Evolutionary conservation across 1,140 invertebrate species (phyloP).

Genomic region (Cherax quadricarinatus): DNA sequence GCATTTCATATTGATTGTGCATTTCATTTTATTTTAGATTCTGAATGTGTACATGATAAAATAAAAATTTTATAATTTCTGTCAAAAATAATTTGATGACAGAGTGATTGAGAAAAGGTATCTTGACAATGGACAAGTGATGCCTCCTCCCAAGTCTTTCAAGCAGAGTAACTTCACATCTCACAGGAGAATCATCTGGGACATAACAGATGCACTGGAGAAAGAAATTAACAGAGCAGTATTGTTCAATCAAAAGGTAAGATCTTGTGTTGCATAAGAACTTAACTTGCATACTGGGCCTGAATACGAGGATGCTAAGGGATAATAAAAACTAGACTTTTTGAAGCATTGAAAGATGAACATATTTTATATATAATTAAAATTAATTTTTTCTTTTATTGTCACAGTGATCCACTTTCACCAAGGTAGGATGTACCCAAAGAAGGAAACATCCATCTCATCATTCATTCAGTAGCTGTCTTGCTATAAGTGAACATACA

Average conservation of each 20-base stretch:
- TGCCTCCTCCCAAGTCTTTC: conserved; percentile 75
- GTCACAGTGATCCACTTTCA: too few species aligned
- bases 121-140: conserved; percentile 76
- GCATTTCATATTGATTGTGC: too few species aligned
- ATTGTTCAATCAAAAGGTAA: conserved; percentile 75
- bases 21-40: too few species aligned
- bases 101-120: conserved; percentile 77
- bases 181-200: conserved; percentile 75
- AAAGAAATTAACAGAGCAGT: conserved; percentile 74
- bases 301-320: not conserved
- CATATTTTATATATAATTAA: too few species aligned
- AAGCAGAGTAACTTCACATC: conserved; percentile 74
- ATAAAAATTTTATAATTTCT: not conserved
- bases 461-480: too few species aligned
- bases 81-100: not conserved
- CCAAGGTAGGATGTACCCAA: too few species aligned
- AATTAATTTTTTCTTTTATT: too few species aligned
- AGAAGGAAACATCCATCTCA: too few species aligned
- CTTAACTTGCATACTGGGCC: not conserved
- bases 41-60: not conserved
- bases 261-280: not conserved
- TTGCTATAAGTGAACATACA: too few species aligned
- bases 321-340: too few species aligned
- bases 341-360: too few species aligned
- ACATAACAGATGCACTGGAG: conserved; percentile 74